phyloP scores from a whole-genome alignment of 2,888 invertebrate genomes.

The Aleiodes testaceus region DNA sequence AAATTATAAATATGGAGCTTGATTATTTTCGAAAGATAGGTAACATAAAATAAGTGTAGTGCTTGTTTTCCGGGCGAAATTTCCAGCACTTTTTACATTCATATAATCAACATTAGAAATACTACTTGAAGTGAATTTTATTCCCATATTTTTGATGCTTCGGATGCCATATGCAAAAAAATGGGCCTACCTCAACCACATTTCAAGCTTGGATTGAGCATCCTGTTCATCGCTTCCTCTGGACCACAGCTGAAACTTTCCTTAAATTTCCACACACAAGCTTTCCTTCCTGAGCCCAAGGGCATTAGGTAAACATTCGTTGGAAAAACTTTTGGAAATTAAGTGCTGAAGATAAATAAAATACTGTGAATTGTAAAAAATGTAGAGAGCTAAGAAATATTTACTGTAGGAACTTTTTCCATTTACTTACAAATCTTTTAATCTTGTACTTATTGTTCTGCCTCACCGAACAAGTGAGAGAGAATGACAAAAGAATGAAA shows the following conservation, averaged over 20 bases:
- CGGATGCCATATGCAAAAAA: too few species aligned
- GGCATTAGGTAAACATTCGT: constrained; percentile 29
- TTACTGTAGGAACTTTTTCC: constrained; percentile 29
- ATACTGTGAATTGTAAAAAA: constrained; percentile 13
- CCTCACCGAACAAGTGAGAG: too few species aligned
- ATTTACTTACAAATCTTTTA: constrained; percentile 41
- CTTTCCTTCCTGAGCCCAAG: not conserved
- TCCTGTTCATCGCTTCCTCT: not conserved
- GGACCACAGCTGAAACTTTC: not conserved
- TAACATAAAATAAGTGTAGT: too few species aligned
- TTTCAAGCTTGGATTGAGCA: not conserved
- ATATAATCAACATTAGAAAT: too few species aligned
- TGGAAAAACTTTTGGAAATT: constrained; percentile 32
- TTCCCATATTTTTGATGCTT: too few species aligned
- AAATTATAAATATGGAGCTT: too few species aligned
- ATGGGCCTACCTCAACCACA: too few species aligned
- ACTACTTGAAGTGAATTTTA: too few species aligned
- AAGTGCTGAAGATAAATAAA: constrained; percentile 26
- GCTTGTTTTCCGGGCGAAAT: too few species aligned
- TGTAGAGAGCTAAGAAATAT: constrained; percentile 26
- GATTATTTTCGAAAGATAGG: too few species aligned
- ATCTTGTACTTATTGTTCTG: constrained; percentile 28
- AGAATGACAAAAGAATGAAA: too few species aligned
- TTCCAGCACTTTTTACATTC: too few species aligned
- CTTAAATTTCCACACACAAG: not conserved